phyloP scores from a whole-genome alignment of 64 coral and sea anemone species.

The Pocillopora damicornis region DNA sequence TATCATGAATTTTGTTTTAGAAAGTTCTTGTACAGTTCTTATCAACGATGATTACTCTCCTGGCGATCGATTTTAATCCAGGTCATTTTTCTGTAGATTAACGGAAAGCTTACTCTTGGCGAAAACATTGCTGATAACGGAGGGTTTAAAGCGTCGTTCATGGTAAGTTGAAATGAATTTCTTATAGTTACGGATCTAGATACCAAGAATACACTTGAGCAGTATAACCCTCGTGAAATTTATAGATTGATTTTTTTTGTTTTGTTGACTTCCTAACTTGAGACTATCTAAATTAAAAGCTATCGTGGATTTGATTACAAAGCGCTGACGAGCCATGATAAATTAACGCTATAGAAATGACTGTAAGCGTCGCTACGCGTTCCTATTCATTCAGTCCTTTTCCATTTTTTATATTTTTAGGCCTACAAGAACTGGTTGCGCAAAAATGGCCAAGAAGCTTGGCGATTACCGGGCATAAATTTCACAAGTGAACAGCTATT shows the following conservation, averaged over 20 bases:
- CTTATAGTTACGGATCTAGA: too few relatives aligned
- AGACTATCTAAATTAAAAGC: too few relatives aligned
- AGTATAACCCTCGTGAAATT: too few relatives aligned
- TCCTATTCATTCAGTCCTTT: background rate
- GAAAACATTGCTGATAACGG: constrained; percentile 99
- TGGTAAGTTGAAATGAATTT: constrained; percentile 31
- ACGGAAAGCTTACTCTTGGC: constrained; percentile 93
- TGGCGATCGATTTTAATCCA: too few relatives aligned
- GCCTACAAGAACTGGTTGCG: constrained; percentile 91
- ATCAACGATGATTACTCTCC: too few relatives aligned
- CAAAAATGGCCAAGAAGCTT: constrained; percentile 59
- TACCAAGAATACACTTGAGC: too few relatives aligned
- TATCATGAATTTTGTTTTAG: too few relatives aligned
- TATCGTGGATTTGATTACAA: too few relatives aligned
- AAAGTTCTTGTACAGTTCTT: too few relatives aligned
- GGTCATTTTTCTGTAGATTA: constrained; percentile 45
- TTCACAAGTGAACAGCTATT: constrained; percentile 88
- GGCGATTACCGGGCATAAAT: constrained; percentile 73
- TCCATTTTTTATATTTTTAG: constrained; percentile 25
- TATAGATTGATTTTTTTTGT: too few relatives aligned
- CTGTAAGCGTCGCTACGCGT: background rate
- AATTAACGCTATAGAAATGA: background rate
- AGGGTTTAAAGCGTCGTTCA: constrained; percentile 85
- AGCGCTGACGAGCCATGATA: background rate
- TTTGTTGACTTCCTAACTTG: too few relatives aligned